Base-by-base conservation (phyloP, 2,888 invertebrate genomes). In the Neelides folsomi region DNA sequence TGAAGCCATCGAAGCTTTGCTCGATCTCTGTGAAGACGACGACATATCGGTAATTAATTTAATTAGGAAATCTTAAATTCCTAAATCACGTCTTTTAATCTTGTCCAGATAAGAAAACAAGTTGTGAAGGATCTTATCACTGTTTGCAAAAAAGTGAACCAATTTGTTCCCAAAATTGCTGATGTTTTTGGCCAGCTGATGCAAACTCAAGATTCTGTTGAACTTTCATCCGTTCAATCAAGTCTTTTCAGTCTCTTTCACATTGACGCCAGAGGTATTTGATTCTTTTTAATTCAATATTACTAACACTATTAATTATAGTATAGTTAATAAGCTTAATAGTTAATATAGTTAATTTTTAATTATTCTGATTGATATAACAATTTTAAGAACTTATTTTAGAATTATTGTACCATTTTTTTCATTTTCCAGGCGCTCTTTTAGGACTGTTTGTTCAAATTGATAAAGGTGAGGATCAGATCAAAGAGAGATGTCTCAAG, bases 21-120 rank as follows among this genome's bases (percentile, higher is more conserved):
- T 95, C 65, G 93, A 94, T 75, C 76, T 97, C 6, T 94, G 94
- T 70, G 94, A 95, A 73, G 93, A 95, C 75, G 86, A 87, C 68
- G 92, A 95, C 71, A 79, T 85, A 66, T 82, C 83, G 68, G 90
- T 92, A 74, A 77, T 79, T 78, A 6, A 43, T 18, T 43, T 43
- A 15, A 6, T 43, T 5, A 18, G 2, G 3, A 15, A 6, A 5
- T 13, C 34, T 13, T 13, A n/a, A 46, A 6, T 12, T 13, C 8
- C 38, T 5, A 16, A 36, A n/a, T 12, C 6, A 41, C 3, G 16
- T 12, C 15, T 4, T 39, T 47, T 47, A 20, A 16, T 57, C 66
- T 58, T 55, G 69, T 70, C 47, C 68, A 92, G 92, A 92, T 92
- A 66, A 78, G 93, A 16, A 92, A 92, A 67, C 89, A 89, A 75